Conservation (phyloP, 2,797 vertebrate species). For the Moxostoma hubbsi region DNA sequence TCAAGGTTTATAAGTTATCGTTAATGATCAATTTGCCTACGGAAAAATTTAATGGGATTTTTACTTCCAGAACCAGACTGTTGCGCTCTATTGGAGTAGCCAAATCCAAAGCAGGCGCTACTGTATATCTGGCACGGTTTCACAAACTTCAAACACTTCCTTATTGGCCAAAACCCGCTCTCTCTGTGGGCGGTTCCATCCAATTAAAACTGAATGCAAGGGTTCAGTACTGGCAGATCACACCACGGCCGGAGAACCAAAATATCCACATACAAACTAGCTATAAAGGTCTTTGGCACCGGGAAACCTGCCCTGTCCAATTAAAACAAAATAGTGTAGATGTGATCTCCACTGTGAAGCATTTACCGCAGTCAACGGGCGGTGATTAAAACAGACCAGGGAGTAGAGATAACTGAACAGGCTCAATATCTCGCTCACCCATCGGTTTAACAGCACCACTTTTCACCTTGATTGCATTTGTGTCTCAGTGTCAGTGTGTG, state of each 20-base stretch:
- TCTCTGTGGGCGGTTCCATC: slow-evolving; percentile 21
- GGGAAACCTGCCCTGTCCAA: slow-evolving; percentile 41
- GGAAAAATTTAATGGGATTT: too few species aligned
- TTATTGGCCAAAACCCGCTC: slow-evolving; percentile 6
- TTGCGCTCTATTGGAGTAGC: too few species aligned
- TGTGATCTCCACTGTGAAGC: slow-evolving; percentile 34
- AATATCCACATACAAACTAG: slow-evolving; percentile 38
- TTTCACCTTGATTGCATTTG: slow-evolving; percentile 27
- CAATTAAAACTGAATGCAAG: slow-evolving; percentile 34
- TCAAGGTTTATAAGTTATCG: too few species aligned
- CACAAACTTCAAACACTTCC: background rate
- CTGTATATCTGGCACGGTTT: slow-evolving; percentile 20
- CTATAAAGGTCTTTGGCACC: slow-evolving; percentile 38
- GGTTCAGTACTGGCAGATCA: slow-evolving; percentile 35
- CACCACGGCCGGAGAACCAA: slow-evolving; percentile 30
- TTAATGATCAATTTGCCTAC: too few species aligned
- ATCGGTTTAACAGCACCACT: background rate
- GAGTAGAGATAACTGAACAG: slow-evolving; percentile 2
- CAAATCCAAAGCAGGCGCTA: too few species aligned
- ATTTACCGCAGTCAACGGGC: slow-evolving; percentile 37
- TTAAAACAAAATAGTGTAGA: slow-evolving; percentile 44
- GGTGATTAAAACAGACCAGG: slow-evolving; percentile 15
- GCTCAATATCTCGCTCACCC: slow-evolving; percentile 8
- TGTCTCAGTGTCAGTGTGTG: slow-evolving; percentile 15
- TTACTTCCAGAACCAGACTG: too few species aligned